A percentile compares a stretch with the other conserved stretches of the same genome.
These are phyloP conservation scores for Trichopoda pennipes DNA, from an alignment of 2,888 invertebrate genomes.

Conservation along the genomic window DNA sequence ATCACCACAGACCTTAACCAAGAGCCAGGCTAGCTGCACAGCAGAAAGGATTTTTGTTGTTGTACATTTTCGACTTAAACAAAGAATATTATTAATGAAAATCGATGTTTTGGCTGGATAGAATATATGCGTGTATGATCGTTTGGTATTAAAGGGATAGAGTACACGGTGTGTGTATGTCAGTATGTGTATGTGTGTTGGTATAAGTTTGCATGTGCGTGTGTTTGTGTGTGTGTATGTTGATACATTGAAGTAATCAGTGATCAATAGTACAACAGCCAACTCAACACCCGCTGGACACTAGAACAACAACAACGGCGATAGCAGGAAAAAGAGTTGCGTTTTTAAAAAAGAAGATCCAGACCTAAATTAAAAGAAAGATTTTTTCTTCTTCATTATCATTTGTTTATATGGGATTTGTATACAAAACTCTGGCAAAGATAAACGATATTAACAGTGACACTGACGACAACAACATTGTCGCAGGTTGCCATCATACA, in stretches of 20 bases:
- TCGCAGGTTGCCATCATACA: neutral
- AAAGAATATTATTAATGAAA: slow-evolving; percentile 42
- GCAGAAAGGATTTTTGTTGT: slow-evolving; percentile 1
- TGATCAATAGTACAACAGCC: slow-evolving; percentile 54
- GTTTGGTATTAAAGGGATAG: slow-evolving; percentile 17
- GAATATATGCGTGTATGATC: neutral
- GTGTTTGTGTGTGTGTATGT: neutral
- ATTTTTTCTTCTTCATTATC: slow-evolving; percentile 35
- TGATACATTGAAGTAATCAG: neutral
- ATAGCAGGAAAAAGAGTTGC: no score
- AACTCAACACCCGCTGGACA: slow-evolving; percentile 58
- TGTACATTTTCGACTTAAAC: neutral
- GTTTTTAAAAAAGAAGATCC: slow-evolving; percentile 8
- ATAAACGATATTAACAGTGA: slow-evolving; percentile 13
- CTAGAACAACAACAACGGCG: neutral
- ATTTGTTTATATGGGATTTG: slow-evolving; percentile 58
- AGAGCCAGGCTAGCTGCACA: neutral
- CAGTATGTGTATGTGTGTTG: neutral
- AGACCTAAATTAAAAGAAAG: neutral
- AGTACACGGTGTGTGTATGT: neutral
- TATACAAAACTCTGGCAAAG: slow-evolving; percentile 51
- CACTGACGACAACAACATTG: slow-evolving; percentile 15
- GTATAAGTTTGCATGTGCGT: neutral
- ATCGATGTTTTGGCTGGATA: slow-evolving; percentile 16
- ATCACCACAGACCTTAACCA: slow-evolving; percentile 5